Percentiles rank a stretch among this genome's conserved stretches.
phyloP scores from a whole-genome alignment of 2,888 invertebrate genomes.

The Torymus texanus region DNA sequence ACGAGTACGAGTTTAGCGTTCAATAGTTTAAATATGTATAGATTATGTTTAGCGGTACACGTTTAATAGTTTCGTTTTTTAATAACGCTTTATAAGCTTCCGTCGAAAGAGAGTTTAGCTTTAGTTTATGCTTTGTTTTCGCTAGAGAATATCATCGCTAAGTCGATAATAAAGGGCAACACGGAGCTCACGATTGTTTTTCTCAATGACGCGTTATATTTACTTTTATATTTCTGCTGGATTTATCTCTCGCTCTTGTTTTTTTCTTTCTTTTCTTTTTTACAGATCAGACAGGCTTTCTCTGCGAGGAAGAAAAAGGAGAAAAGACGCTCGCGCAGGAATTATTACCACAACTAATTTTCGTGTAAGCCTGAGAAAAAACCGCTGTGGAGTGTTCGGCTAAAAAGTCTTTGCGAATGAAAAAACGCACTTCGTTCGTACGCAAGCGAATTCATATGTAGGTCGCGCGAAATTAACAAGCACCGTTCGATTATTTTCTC shows the following conservation, averaged over 20 bases:
- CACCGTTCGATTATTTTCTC: constrained; percentile 3
- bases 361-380: constrained; percentile 30
- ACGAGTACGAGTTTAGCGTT: constrained; percentile 73
- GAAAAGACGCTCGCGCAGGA: constrained; percentile 24
- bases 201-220: constrained; percentile 46
- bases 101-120: constrained; percentile 55
- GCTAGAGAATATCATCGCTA: constrained; percentile 53
- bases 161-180: constrained; percentile 54
- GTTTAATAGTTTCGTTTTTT: constrained; percentile 63
- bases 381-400: constrained; percentile 11
- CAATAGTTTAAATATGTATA: constrained; percentile 74
- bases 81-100: constrained; percentile 59
- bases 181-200: constrained; percentile 49
- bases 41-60: constrained; percentile 72
- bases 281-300: constrained; percentile 33
- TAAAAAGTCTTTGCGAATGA: constrained; percentile 26
- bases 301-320: constrained; percentile 42
- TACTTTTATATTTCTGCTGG: constrained; percentile 1
- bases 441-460: not conserved
- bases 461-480: constrained; percentile 14
- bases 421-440: constrained; percentile 4
- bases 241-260: constrained; percentile 6
- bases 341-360: constrained; percentile 20
- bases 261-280: constrained; percentile 8
- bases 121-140: constrained; percentile 53